Percentiles rank a stretch among this genome's conserved stretches.
Conservation (phyloP, 2,888 invertebrate species). For the Rhogogaster chlorosoma region DNA sequence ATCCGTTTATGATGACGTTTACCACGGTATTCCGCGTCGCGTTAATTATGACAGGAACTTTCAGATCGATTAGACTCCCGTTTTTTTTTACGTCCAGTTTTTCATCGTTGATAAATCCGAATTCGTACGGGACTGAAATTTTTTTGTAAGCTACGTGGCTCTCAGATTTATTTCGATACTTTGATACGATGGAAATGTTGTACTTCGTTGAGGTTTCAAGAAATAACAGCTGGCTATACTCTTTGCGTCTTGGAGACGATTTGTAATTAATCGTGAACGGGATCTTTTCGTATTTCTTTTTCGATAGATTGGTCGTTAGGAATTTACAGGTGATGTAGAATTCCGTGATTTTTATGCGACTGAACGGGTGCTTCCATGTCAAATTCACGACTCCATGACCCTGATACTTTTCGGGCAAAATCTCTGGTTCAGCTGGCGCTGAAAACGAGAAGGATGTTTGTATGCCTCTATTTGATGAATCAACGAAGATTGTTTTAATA, state of each 20-base stretch:
- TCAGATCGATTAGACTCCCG: background rate
- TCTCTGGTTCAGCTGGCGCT: background rate
- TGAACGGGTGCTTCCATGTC: background rate
- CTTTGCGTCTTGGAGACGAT: background rate
- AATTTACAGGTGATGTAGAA: background rate
- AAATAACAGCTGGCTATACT: background rate
- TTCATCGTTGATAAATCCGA: background rate
- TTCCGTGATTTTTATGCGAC: background rate
- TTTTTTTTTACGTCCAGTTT: background rate
- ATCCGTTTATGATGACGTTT: background rate
- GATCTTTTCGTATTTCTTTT: too few species aligned
- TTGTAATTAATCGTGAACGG: background rate
- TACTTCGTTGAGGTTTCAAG: background rate
- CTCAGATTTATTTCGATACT: background rate
- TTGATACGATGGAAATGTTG: background rate
- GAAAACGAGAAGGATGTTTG: background rate
- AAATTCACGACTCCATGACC: background rate
- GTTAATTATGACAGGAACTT: background rate
- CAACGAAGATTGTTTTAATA: background rate
- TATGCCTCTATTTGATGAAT: background rate
- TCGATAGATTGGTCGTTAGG: background rate
- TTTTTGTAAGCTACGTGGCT: background rate
- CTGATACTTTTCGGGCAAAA: background rate
- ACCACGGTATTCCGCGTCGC: background rate
- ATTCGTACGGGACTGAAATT: background rate